These are phyloP conservation scores for Gryllus longicercus DNA, from an alignment of 2,888 invertebrate genomes.

Conservation along the genomic window DNA sequence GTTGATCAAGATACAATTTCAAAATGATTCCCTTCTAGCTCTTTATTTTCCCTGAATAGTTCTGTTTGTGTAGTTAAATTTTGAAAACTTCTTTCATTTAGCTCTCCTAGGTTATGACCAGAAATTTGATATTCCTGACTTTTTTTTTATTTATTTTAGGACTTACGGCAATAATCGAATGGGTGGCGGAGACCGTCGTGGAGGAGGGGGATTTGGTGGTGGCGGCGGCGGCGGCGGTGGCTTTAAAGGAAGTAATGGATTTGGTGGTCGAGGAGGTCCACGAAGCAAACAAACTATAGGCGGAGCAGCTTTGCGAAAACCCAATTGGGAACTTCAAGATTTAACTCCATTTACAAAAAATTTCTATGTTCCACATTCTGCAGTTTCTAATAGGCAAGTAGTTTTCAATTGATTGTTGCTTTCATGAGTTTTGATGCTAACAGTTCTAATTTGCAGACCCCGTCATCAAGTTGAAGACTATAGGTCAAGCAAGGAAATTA, in stretches of 20 bases:
- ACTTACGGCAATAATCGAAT: neutral
- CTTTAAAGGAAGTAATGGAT: constrained; percentile 25
- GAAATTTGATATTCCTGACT: too few relatives aligned
- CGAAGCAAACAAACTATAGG: constrained; percentile 30
- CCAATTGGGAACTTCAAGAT: constrained; percentile 74
- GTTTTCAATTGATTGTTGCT: neutral
- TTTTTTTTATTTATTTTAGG: neutral
- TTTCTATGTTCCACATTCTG: constrained; percentile 81
- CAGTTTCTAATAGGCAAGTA: constrained; percentile 63
- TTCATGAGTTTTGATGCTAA: neutral
- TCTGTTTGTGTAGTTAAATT: too few relatives aligned
- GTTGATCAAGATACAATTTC: too few relatives aligned
- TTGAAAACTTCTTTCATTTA: too few relatives aligned
- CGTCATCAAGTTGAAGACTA: constrained; percentile 27
- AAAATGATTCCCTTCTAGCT: too few relatives aligned
- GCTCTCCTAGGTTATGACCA: too few relatives aligned
- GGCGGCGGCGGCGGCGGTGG: constrained; percentile 29
- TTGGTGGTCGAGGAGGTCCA: constrained; percentile 21
- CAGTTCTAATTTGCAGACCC: constrained; percentile 4
- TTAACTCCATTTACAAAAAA: constrained; percentile 86
- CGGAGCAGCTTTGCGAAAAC: constrained; percentile 63
- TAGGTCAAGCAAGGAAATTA: constrained; percentile 41
- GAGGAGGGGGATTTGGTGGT: constrained; percentile 29
- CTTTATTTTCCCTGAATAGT: too few relatives aligned
- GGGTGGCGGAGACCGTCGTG: neutral